These are phyloP conservation scores for Lepilemur septentrionalis DNA, from an alignment of 2,797 vertebrate species.

Conservation along the genomic window DNA sequence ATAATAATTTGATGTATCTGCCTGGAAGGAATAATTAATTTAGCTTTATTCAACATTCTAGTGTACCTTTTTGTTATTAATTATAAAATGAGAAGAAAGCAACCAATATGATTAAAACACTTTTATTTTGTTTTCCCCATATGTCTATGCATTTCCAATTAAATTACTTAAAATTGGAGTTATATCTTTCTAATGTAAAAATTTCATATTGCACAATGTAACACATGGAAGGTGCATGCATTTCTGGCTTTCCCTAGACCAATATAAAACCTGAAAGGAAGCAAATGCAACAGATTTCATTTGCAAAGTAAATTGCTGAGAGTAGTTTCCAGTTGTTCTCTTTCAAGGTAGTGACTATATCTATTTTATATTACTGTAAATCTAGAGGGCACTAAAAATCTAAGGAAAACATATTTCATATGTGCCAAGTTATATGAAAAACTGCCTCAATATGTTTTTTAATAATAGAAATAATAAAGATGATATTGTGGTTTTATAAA, in stretches of 20 bases:
- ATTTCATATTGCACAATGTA: neutral
- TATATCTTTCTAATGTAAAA: neutral
- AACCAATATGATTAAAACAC: neutral
- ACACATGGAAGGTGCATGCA: neutral
- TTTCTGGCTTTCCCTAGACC: neutral
- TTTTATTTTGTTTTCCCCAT: neutral
- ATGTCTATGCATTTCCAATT: neutral
- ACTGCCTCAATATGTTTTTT: slow-evolving; percentile 55
- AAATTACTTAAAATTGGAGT: neutral
- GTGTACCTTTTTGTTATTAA: neutral
- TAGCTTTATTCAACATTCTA: neutral
- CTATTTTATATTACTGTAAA: slow-evolving; percentile 53
- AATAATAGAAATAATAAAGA: slow-evolving; percentile 59
- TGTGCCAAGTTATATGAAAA: slow-evolving; percentile 38
- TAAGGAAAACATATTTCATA: slow-evolving; percentile 39
- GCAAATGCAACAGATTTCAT: slow-evolving; percentile 8
- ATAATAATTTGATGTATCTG: neutral
- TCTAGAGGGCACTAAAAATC: slow-evolving; percentile 37
- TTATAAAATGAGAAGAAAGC: slow-evolving; percentile 51
- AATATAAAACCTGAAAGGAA: slow-evolving; percentile 17
- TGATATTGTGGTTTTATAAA: slow-evolving; percentile 46
- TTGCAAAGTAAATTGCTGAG: slow-evolving; percentile 36
- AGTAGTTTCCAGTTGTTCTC: slow-evolving; percentile 16
- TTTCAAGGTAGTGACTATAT: neutral
- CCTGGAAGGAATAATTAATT: slow-evolving; percentile 47